Evolutionary conservation across 2,797 vertebrate genomes (phyloP), one percentile per base, ranked within the genome.

Genomic region (Mus minutoides): DNA sequence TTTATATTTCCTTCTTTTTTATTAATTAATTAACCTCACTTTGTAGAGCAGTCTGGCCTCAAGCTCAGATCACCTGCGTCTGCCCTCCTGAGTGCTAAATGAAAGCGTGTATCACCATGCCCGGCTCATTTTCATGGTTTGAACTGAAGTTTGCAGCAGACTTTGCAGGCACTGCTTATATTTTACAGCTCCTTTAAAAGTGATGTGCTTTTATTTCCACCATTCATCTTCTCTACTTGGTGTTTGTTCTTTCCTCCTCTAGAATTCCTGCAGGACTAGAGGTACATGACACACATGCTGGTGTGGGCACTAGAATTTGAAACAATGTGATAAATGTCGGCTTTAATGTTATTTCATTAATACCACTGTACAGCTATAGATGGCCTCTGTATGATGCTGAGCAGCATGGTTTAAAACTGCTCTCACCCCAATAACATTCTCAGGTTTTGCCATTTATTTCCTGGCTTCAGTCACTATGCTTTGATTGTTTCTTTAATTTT

Each of bases 171-270:
- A 91, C 14, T 92, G 29, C 2, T 46, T 76, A 24, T 46, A 29
- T 89, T 95, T 96, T 16, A 3, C 14, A 67, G 31, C 43, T 92
- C 40, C 58, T 87, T 92, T 94, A 62, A 91, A 91, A 94, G 54
- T 92, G n/a, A 16, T 86, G 16, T 54, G 54, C 90, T 82, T 40
- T 58, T 40, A 58, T 83, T 91, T 88, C 40, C 21, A 19, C 21
- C 26, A 34, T 11, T 21, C 16, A 21, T 64, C 37, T 37, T 21
- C 58, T 84, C 17, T 24, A 40, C 79, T 82, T 17, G 79, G 22
- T 26, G 7, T n/a, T 21, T 6, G 1, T 43, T 24, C 10, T 49
- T 21, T 6, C 17, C 1, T 84, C 37, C 22, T 87, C 22, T 83
- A 0, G 79, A 84, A 40, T 69, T 69, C 82, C 76, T 90, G 3